A percentile compares a stretch with the other conserved stretches of the same genome.
phyloP scores from a whole-genome alignment of 1,140 invertebrate genomes.

The Manduca sexta region DNA sequence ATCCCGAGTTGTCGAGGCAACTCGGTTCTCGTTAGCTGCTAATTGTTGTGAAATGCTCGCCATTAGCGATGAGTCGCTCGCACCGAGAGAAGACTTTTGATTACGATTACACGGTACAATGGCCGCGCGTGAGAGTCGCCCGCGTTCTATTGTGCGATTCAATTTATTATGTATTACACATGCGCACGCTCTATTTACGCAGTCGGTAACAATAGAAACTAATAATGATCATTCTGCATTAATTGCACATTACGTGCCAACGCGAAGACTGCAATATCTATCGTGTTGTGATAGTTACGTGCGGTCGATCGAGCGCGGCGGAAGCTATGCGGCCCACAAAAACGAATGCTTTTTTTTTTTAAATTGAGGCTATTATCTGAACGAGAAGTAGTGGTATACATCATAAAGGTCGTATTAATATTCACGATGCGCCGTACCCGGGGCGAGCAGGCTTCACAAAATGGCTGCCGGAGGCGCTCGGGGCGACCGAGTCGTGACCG shows the following conservation, averaged over 20 bases:
- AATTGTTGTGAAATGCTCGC: slow-evolving; percentile 44
- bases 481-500: slow-evolving; percentile 59
- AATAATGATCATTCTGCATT: slow-evolving; percentile 59
- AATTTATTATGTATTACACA: slow-evolving; percentile 57
- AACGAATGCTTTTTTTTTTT: slow-evolving; percentile 20
- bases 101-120: slow-evolving; percentile 55
- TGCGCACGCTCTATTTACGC: slow-evolving; percentile 59
- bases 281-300: slow-evolving; percentile 37
- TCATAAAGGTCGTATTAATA: slow-evolving; percentile 54
- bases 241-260: slow-evolving; percentile 45
- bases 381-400: slow-evolving; percentile 19
- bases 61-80: slow-evolving; percentile 39
- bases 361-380: slow-evolving; percentile 27
- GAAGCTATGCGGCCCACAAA: slow-evolving; percentile 23
- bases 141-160: slow-evolving; percentile 46
- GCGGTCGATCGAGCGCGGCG: slow-evolving; percentile 28
- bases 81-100: slow-evolving; percentile 54
- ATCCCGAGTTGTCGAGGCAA: not conserved
- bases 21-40: slow-evolving; percentile 9
- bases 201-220: slow-evolving; percentile 59
- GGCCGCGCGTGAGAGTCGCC: slow-evolving; percentile 48
- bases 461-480: slow-evolving; percentile 58
- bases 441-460: slow-evolving; percentile 58
- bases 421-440: slow-evolving; percentile 43
- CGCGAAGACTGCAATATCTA: slow-evolving; percentile 30